A percentile compares a stretch with the other conserved stretches of the same genome.
These are phyloP conservation scores for Caenorhabditis brenneri DNA, from an alignment of 1,140 invertebrate species.

Conservation along the genomic window DNA sequence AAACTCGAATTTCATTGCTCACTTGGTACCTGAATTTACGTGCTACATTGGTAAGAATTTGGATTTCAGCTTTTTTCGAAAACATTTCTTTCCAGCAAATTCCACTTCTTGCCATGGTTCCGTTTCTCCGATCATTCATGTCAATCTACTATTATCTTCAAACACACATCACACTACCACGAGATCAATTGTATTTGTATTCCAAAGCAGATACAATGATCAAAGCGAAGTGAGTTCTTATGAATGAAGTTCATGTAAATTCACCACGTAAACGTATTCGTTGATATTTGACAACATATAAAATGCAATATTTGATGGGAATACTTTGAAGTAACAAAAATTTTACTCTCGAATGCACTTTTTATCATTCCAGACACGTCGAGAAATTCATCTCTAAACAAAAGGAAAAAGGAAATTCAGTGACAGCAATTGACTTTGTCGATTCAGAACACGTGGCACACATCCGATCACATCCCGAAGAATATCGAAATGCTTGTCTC, in stretches of 20 bases:
- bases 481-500: constrained; percentile 38
- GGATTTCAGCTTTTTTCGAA: not conserved
- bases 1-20: not conserved
- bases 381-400: constrained; percentile 20
- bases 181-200: constrained; percentile 44
- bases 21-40: constrained; percentile 44
- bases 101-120: constrained; percentile 20
- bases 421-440: not conserved
- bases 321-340: not conserved
- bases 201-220: constrained; percentile 43
- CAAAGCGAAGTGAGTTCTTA: constrained; percentile 42
- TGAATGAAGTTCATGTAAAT: not conserved
- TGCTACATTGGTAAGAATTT: not conserved
- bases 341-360: not conserved
- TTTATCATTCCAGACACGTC: constrained; percentile 5
- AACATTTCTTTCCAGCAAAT: constrained; percentile 46
- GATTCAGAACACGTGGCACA: constrained; percentile 47
- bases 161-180: constrained; percentile 25
- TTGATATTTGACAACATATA: no score
- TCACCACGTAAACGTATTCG: no score
- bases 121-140: constrained; percentile 15
- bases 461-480: constrained; percentile 19
- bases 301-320: no score
- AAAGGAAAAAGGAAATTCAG: not conserved
- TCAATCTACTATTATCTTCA: constrained; percentile 49